These are phyloP conservation scores for Athene noctua DNA, from an alignment of 2,113 vertebrate genomes.

Conservation along the genomic window DNA sequence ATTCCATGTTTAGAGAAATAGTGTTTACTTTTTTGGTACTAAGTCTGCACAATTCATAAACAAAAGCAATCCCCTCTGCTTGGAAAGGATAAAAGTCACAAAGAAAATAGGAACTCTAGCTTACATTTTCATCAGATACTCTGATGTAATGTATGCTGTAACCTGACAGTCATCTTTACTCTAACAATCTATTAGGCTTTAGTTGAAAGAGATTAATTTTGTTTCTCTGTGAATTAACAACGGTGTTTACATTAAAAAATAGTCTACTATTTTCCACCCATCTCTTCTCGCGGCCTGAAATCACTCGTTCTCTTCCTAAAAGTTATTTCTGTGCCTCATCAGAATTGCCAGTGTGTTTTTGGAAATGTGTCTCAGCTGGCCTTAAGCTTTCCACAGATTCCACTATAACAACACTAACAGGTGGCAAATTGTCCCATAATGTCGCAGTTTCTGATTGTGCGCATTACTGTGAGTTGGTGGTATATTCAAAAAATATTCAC, in stretches of 20 bases:
- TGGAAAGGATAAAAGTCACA: not conserved
- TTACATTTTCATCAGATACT: not conserved
- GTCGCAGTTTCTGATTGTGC: not conserved
- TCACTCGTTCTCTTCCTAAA: not conserved
- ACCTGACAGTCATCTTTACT: not conserved
- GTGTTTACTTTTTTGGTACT: not conserved
- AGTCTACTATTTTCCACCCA: not conserved
- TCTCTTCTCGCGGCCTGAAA: not conserved
- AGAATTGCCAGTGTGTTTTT: not conserved
- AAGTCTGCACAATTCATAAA: not conserved
- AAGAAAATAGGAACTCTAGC: not conserved
- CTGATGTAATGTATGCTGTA: not conserved
- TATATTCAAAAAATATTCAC: not conserved
- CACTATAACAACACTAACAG: not conserved
- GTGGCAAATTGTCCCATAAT: not conserved
- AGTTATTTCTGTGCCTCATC: not conserved
- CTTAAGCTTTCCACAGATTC: not conserved
- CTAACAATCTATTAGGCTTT: not conserved
- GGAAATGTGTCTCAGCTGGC: rapidly evolving
- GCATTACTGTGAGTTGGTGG: not conserved
- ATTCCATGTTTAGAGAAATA: not conserved
- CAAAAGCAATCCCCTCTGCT: not conserved
- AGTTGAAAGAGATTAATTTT: not conserved
- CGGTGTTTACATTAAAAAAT: not conserved
- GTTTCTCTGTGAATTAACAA: not conserved